Evolutionary conservation across 2,113 vertebrate species (phyloP).

Genomic region (Cinclus mexicanus): DNA sequence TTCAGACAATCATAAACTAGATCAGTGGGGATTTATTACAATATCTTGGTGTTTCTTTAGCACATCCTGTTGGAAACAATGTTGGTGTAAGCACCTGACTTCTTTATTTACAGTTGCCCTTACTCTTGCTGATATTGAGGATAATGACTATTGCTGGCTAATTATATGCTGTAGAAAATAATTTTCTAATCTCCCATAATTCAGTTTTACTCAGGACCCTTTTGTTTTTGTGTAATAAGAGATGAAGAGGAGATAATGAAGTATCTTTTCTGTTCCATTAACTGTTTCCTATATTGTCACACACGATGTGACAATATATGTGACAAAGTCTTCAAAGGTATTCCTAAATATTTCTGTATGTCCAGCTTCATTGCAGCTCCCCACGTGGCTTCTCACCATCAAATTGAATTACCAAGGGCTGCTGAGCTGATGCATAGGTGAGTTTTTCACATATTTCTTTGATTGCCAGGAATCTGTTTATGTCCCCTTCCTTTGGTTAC

Average conservation of each 20-base stretch:
- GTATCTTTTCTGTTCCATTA: not conserved
- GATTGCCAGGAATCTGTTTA: not conserved
- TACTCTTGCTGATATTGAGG: not conserved
- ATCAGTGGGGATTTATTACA: not conserved
- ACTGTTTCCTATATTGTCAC: not conserved
- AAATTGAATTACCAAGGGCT: not conserved
- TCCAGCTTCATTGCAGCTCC: not conserved
- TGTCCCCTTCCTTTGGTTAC: not conserved
- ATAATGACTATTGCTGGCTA: not conserved
- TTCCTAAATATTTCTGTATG: not conserved
- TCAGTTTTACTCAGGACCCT: not conserved
- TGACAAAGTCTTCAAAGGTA: not conserved
- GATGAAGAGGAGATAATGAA: not conserved
- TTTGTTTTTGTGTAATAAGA: not conserved
- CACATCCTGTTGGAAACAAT: not conserved
- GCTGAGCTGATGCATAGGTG: not conserved
- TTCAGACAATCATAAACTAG: not conserved
- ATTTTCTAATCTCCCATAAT: not conserved
- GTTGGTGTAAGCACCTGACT: not conserved
- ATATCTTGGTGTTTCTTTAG: not conserved
- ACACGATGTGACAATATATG: not conserved
- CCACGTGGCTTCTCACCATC: not conserved
- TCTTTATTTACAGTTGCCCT: not conserved
- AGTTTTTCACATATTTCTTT: not conserved
- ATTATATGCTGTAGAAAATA: not conserved